These are phyloP conservation scores for Folsomia manolachei DNA, from an alignment of 2,888 invertebrate genomes.

Conservation along the genomic window DNA sequence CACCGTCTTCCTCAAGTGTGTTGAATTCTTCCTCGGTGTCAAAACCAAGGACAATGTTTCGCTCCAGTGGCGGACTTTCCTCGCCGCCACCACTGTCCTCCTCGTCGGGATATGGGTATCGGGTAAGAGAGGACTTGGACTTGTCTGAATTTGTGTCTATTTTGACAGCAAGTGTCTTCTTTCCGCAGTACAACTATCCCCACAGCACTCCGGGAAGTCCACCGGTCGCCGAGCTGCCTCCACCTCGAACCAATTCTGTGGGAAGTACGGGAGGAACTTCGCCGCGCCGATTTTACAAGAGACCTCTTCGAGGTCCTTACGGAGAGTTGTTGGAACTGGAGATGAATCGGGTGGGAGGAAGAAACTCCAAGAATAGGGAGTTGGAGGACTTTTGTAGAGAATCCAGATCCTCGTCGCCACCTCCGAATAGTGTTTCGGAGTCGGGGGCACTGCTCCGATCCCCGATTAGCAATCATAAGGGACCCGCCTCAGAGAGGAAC, in stretches of 20 bases:
- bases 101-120: not conserved
- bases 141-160: no score
- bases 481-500: not conserved
- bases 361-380: constrained; percentile 7
- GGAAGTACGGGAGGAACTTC: constrained; percentile 19
- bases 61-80: constrained; percentile 5
- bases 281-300: constrained; percentile 66
- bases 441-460: not conserved
- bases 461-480: not conserved
- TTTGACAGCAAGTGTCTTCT: no score
- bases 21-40: not conserved
- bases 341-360: constrained; percentile 56
- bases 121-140: no score
- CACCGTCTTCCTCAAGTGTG: constrained; percentile 6
- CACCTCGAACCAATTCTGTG: constrained; percentile 3
- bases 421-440: not conserved
- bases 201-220: not conserved
- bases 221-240: not conserved
- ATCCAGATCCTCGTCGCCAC: constrained; percentile 50
- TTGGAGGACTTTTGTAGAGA: constrained; percentile 43
- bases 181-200: not conserved
- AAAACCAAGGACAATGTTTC: not conserved
- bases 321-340: constrained; percentile 78
- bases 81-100: not conserved
- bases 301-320: constrained; percentile 72